These are phyloP conservation scores for Mobula hypostoma DNA, from an alignment of 2,113 vertebrate species.

Conservation along the genomic window DNA sequence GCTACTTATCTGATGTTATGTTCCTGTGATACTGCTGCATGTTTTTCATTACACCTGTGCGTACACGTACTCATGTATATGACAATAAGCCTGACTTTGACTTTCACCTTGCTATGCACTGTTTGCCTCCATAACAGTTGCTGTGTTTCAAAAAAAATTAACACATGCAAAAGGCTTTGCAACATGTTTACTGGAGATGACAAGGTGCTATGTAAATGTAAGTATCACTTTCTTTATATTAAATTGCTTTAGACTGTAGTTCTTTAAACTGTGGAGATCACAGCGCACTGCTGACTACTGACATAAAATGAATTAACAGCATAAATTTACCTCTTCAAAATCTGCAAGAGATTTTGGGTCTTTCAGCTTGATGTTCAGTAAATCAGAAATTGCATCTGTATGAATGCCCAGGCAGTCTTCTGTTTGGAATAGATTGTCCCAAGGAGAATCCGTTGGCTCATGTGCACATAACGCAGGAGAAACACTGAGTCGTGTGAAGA, in stretches of 20 bases:
- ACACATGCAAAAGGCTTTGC: background rate
- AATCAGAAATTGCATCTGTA: slow-evolving; percentile 46
- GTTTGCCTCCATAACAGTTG: background rate
- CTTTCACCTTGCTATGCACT: background rate
- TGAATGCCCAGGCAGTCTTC: slow-evolving; percentile 42
- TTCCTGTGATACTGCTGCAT: no score
- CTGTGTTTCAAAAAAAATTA: background rate
- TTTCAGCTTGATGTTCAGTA: slow-evolving; percentile 50
- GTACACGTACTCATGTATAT: no score
- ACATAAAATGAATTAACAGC: background rate
- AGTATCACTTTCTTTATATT: background rate
- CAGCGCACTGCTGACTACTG: background rate
- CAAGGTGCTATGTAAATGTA: background rate
- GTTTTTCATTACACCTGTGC: no score
- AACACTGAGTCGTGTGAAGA: slow-evolving; percentile 54
- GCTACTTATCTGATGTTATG: no score
- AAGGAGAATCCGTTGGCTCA: slow-evolving; percentile 39
- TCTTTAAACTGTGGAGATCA: background rate
- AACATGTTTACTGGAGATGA: background rate
- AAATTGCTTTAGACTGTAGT: background rate
- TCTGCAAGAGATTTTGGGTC: slow-evolving; percentile 41
- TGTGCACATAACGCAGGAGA: slow-evolving; percentile 42
- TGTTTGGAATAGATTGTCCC: slow-evolving; percentile 41
- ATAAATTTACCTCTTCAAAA: slow-evolving; percentile 57
- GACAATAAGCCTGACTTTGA: no score